phyloP scores from a whole-genome alignment of 2,888 invertebrate genomes.

The Macrosiphum euphorbiae region DNA sequence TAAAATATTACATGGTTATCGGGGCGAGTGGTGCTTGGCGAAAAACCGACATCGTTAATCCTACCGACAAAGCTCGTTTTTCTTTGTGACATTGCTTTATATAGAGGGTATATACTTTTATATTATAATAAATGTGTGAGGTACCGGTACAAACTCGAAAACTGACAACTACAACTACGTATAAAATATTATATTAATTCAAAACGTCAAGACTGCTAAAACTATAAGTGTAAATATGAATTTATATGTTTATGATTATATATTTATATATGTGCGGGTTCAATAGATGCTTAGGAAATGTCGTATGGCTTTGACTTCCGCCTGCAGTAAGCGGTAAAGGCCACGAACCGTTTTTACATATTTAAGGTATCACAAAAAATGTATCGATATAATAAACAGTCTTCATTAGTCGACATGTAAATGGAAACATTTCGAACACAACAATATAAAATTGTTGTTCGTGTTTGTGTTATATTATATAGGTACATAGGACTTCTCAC shows the following conservation, averaged over 20 bases:
- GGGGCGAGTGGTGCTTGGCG: neutral
- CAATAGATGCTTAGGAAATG: neutral
- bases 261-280: neutral
- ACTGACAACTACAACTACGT: neutral
- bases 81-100: neutral
- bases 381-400: neutral
- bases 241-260: neutral
- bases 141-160: neutral
- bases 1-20: neutral
- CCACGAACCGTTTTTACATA: neutral
- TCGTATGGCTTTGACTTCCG: neutral
- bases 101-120: neutral
- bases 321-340: neutral
- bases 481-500: neutral
- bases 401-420: no score
- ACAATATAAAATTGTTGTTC: neutral
- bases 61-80: slow-evolving; percentile 5
- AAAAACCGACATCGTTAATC: neutral
- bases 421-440: neutral
- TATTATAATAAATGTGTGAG: neutral
- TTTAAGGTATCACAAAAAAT: slow-evolving; percentile 5
- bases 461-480: neutral
- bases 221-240: neutral
- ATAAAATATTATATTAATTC: neutral
- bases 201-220: neutral